Evolutionary conservation across 2,797 vertebrate species (phyloP).

Genomic region (Lepus oiostolus): DNA sequence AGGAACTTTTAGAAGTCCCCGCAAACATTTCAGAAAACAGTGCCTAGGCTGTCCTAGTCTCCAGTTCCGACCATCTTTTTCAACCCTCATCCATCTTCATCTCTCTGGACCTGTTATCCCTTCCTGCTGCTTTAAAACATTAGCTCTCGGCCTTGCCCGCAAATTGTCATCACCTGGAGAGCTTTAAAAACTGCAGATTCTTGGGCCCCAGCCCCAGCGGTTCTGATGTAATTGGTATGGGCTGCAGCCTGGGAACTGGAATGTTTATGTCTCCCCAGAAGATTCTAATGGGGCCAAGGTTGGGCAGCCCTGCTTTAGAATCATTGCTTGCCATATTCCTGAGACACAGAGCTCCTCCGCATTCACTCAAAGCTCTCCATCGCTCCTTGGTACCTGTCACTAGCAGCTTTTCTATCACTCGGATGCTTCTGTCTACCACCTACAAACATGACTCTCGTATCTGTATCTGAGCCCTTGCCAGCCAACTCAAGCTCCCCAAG

Average conservation of each 20-base stretch:
- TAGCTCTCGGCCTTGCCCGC: conserved; percentile 1
- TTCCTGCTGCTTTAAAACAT: conserved; percentile 58
- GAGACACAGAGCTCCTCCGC: not conserved
- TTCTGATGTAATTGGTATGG: not conserved
- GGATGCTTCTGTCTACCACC: not conserved
- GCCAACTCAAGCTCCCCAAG: not conserved
- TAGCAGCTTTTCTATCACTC: conserved; percentile 1
- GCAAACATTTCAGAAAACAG: not conserved
- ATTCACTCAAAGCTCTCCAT: not conserved
- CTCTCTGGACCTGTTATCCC: not conserved
- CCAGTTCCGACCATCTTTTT: not conserved
- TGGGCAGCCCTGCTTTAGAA: conserved; percentile 23
- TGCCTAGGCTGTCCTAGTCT: not conserved
- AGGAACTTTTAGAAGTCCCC: no score
- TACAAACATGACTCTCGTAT: not conserved
- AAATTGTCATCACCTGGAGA: conserved; percentile 29
- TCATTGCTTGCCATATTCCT: not conserved
- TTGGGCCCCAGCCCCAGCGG: not conserved
- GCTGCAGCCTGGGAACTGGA: not conserved
- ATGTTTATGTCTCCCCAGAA: not conserved
- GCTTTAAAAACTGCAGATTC: not conserved
- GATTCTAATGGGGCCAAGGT: not conserved
- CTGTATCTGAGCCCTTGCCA: not conserved
- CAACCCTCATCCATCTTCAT: conserved; percentile 16
- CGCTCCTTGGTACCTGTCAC: not conserved